A percentile compares a stretch with the other conserved stretches of the same genome.
These are phyloP conservation scores for Cyprinella venusta DNA, from an alignment of 2,797 vertebrate species.

Conservation along the genomic window DNA sequence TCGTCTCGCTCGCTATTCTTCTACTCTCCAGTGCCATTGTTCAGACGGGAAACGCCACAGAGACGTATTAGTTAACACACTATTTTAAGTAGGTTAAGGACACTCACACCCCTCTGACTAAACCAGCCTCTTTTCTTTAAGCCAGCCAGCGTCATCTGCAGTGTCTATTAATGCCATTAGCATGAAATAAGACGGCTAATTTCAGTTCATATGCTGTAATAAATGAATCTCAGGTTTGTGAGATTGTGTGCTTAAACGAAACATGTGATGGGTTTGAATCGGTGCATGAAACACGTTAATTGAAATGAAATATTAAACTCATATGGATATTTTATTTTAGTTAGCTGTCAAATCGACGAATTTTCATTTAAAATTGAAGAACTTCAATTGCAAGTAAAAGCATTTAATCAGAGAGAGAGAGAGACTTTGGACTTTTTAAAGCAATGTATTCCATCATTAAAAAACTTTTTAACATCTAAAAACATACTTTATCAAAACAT, in stretches of 20 bases:
- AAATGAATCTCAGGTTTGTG: not conserved
- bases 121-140: constrained; percentile 20
- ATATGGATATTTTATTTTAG: not conserved
- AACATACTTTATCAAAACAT: too few species aligned
- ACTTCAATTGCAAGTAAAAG: not conserved
- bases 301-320: not conserved
- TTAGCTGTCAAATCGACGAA: too few species aligned
- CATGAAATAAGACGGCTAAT: not conserved
- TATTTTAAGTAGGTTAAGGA: constrained; percentile 77
- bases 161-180: not conserved
- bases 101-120: constrained; percentile 58
- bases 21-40: constrained; percentile 74
- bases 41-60: constrained; percentile 74
- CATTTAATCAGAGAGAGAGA: too few species aligned
- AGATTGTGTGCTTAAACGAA: not conserved
- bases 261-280: not conserved
- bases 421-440: too few species aligned
- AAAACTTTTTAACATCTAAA: too few species aligned
- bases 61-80: constrained; percentile 75
- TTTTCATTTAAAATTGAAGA: not conserved
- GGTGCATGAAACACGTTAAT: not conserved
- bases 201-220: not conserved
- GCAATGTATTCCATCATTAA: too few species aligned
- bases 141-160: not conserved
- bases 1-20: constrained; percentile 72